Evolutionary conservation across 2,888 invertebrate genomes (phyloP).

Genomic region (Falcaria lacertinaria): DNA sequence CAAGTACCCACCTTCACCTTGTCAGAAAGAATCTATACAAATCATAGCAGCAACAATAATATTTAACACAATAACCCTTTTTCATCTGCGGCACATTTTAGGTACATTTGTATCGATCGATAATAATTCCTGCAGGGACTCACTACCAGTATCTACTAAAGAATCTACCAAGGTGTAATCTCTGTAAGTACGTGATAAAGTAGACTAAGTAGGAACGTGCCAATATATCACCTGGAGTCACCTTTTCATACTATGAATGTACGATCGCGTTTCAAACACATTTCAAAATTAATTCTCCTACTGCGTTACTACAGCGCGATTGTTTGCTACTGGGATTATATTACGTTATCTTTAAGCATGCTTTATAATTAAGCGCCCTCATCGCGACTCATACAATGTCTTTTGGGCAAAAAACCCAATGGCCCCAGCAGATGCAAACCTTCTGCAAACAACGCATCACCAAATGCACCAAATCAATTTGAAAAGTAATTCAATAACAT

Average conservation of each 20-base stretch:
- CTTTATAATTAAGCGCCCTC: constrained; percentile 76
- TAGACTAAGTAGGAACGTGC: constrained; percentile 62
- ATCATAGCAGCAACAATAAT: constrained; percentile 56
- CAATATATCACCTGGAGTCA: constrained; percentile 56
- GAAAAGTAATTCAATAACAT: constrained; percentile 78
- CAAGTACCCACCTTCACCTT: constrained; percentile 51
- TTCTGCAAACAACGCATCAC: constrained; percentile 54
- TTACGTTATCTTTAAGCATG: constrained; percentile 75
- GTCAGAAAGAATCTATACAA: constrained; percentile 45
- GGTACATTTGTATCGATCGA: constrained; percentile 17
- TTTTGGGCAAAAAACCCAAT: constrained; percentile 46
- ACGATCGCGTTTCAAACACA: constrained; percentile 51
- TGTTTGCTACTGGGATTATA: constrained; percentile 71
- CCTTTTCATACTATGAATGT: constrained; percentile 40
- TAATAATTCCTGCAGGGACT: constrained; percentile 4
- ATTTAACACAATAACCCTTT: constrained; percentile 60
- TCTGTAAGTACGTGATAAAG: constrained; percentile 22
- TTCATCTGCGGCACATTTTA: constrained; percentile 61
- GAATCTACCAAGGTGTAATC: constrained; percentile 44
- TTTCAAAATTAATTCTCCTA: constrained; percentile 44
- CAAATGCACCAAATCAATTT: constrained; percentile 63
- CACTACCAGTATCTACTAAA: constrained; percentile 10
- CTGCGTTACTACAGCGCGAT: constrained; percentile 65
- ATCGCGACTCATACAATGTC: constrained; percentile 55
- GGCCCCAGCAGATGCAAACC: constrained; percentile 67